phyloP scores from a whole-genome alignment of 2,888 invertebrate species.

The Abrostola tripartita region DNA sequence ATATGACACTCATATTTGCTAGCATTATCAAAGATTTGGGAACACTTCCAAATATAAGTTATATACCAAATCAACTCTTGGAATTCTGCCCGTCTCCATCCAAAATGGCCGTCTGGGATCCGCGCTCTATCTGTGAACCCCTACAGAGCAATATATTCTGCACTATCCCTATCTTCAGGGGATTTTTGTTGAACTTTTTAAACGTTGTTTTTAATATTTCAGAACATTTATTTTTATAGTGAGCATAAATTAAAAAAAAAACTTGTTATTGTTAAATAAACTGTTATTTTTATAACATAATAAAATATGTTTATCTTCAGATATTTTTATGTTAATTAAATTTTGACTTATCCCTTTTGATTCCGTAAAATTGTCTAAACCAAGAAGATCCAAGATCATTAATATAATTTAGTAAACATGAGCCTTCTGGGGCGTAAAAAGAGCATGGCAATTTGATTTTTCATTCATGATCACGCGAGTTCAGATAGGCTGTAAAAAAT shows the following conservation, averaged over 20 bases:
- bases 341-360: neutral
- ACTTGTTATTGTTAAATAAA: no score
- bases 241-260: neutral
- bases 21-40: slow-evolving; percentile 32
- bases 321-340: neutral
- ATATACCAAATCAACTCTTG: slow-evolving; percentile 64
- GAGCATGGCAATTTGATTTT: slow-evolving; percentile 18
- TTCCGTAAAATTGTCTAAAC: neutral
- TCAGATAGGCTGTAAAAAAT: slow-evolving; percentile 35
- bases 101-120: slow-evolving; percentile 53
- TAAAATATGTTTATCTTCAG: neutral
- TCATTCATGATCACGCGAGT: slow-evolving; percentile 26
- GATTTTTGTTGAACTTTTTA: slow-evolving; percentile 21
- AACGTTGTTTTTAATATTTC: slow-evolving; percentile 9
- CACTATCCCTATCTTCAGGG: slow-evolving; percentile 22
- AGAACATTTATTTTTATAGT: slow-evolving; percentile 10
- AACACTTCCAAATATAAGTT: slow-evolving; percentile 56
- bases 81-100: slow-evolving; percentile 63
- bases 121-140: slow-evolving; percentile 35
- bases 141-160: slow-evolving; percentile 38
- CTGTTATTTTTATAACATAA: no score
- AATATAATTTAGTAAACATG: slow-evolving; percentile 17
- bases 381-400: slow-evolving; percentile 14
- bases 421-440: slow-evolving; percentile 6
- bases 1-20: neutral